Percentiles rank a stretch among this genome's conserved stretches.
Evolutionary conservation across 2,888 invertebrate species (phyloP).

Genomic region (Macaria notata): DNA sequence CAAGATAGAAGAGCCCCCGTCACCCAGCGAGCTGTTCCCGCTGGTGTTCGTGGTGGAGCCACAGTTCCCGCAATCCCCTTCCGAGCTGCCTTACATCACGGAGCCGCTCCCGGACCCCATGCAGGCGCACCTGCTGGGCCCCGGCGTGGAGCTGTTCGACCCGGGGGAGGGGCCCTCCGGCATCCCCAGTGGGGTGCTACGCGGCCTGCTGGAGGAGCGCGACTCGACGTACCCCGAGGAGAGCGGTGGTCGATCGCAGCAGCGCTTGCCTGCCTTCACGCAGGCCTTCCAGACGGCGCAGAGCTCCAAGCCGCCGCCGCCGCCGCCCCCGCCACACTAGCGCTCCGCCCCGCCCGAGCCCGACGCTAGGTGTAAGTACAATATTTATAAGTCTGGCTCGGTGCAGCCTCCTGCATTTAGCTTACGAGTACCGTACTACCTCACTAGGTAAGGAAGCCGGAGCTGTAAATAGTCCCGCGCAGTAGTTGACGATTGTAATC

Average conservation of each 20-base stretch:
- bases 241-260: slow-evolving; percentile 60
- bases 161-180: slow-evolving; percentile 75
- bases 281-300: slow-evolving; percentile 77
- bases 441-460: slow-evolving; percentile 77
- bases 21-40: slow-evolving; percentile 62
- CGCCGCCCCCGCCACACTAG: slow-evolving; percentile 71
- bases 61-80: slow-evolving; percentile 55
- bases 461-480: slow-evolving; percentile 73
- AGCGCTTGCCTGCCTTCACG: slow-evolving; percentile 73
- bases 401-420: slow-evolving; percentile 65
- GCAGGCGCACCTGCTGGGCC: slow-evolving; percentile 59
- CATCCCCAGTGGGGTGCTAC: slow-evolving; percentile 64
- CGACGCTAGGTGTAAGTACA: slow-evolving; percentile 31
- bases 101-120: slow-evolving; percentile 52
- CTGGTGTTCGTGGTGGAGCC: slow-evolving; percentile 67
- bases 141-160: slow-evolving; percentile 52
- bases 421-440: slow-evolving; percentile 73
- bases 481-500: slow-evolving; percentile 53
- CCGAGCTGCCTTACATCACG: slow-evolving; percentile 56
- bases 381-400: slow-evolving; percentile 33
- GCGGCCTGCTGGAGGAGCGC: slow-evolving; percentile 57
- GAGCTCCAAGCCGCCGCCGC: slow-evolving; percentile 75
- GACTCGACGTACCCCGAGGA: slow-evolving; percentile 59
- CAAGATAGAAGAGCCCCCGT: slow-evolving; percentile 56
- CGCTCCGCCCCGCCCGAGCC: slow-evolving; percentile 27